phyloP scores from a whole-genome alignment of 2,113 vertebrate genomes.

The Oreochromis tanganicae region DNA sequence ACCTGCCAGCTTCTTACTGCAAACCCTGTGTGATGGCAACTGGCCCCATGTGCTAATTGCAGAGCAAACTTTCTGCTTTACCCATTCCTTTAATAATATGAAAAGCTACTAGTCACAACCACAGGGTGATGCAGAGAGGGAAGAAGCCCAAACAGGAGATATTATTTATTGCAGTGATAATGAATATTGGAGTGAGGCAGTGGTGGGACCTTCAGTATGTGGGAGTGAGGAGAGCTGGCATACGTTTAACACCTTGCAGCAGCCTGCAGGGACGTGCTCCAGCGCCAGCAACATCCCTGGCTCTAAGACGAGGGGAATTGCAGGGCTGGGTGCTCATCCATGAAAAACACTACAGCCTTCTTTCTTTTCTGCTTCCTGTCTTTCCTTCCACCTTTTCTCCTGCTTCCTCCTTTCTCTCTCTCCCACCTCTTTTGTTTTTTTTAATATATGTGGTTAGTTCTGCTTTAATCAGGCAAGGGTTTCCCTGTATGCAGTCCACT shows the following conservation, averaged over 20 bases:
- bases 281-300: constrained; percentile 21
- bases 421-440: neutral
- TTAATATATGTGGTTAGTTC: neutral
- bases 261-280: constrained; percentile 9
- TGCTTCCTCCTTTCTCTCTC: neutral
- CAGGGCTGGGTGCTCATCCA: constrained; percentile 2
- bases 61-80: neutral
- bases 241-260: constrained; percentile 24
- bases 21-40: neutral
- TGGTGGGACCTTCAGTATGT: neutral
- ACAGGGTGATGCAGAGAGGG: neutral
- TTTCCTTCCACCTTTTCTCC: neutral
- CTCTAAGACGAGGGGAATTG: neutral
- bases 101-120: neutral
- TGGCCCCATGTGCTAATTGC: neutral
- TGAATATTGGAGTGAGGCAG: neutral
- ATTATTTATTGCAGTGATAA: neutral
- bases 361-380: neutral
- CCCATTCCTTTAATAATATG: neutral
- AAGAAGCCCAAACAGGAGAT: neutral
- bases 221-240: neutral
- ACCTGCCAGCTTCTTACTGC: neutral
- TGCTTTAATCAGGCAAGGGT: constrained; percentile 5
- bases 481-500: neutral
- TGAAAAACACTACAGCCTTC: neutral